phyloP scores from a whole-genome alignment of 1,140 invertebrate genomes.

The Camponotus floridanus region DNA sequence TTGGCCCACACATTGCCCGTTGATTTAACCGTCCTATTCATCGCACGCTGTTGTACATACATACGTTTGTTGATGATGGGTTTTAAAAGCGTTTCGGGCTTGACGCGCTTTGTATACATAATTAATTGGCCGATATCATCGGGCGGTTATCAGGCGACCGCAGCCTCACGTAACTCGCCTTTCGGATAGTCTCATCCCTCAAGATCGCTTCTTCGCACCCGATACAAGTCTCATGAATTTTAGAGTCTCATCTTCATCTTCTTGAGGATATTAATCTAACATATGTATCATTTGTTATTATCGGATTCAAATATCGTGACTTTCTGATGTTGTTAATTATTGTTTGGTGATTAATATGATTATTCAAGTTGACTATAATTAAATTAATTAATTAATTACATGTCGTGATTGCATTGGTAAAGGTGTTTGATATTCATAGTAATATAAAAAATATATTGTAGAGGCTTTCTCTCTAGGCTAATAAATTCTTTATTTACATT shows the following conservation, averaged over 20 bases:
- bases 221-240: slow-evolving; percentile 2
- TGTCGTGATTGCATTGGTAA: neutral
- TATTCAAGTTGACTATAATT: neutral
- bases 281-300: neutral
- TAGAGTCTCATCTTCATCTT: neutral
- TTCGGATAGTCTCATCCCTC: neutral
- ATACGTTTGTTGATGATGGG: neutral
- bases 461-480: too few relatives aligned
- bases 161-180: slow-evolving; percentile 4
- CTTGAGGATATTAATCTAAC: neutral
- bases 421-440: neutral
- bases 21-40: slow-evolving; percentile 67
- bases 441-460: neutral
- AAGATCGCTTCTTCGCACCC: neutral
- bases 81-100: slow-evolving; percentile 38
- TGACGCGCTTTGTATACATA: slow-evolving; percentile 19
- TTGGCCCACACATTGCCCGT: slow-evolving; percentile 75
- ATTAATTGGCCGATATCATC: slow-evolving; percentile 33
- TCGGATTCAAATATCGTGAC: neutral
- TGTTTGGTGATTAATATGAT: neutral
- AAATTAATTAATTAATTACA: slow-evolving; percentile 7
- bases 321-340: neutral
- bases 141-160: slow-evolving; percentile 8
- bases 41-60: slow-evolving; percentile 7
- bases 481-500: too few relatives aligned